A percentile compares a stretch with the other conserved stretches of the same genome.
Conservation (phyloP, 2,888 invertebrate species). For the Agrotis segetum region DNA sequence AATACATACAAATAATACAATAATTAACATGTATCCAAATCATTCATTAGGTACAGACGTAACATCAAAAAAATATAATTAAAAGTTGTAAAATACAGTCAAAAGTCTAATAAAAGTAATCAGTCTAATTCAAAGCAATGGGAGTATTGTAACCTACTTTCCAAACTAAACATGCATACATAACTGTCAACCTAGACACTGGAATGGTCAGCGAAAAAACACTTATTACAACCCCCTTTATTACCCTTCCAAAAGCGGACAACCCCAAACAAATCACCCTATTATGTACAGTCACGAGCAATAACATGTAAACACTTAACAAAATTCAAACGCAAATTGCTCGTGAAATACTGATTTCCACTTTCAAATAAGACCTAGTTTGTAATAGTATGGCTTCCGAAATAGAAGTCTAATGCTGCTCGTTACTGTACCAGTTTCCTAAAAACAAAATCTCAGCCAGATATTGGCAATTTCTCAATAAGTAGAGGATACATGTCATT, state of each 20-base stretch:
- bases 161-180: too few relatives aligned
- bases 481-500: conserved; percentile 48
- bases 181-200: too few relatives aligned
- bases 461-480: conserved; percentile 44
- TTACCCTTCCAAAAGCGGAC: too few relatives aligned
- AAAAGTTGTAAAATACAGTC: not conserved
- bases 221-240: not conserved
- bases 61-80: not conserved
- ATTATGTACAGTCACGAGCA: too few relatives aligned
- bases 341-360: too few relatives aligned
- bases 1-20: too few relatives aligned
- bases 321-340: too few relatives aligned
- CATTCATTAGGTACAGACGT: not conserved
- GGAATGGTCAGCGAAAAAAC: not conserved
- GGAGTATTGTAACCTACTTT: not conserved
- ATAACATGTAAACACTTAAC: too few relatives aligned
- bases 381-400: too few relatives aligned
- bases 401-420: too few relatives aligned
- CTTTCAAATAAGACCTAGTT: too few relatives aligned
- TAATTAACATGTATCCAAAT: too few relatives aligned
- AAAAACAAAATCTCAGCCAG: conserved; percentile 13
- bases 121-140: not conserved
- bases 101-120: not conserved
- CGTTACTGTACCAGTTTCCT: not conserved
- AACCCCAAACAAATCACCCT: not conserved